Evolutionary conservation across 2,888 invertebrate genomes (phyloP), one percentile per base, ranked within the genome.

Genomic region (Phyllotreta cruciferae): DNA sequence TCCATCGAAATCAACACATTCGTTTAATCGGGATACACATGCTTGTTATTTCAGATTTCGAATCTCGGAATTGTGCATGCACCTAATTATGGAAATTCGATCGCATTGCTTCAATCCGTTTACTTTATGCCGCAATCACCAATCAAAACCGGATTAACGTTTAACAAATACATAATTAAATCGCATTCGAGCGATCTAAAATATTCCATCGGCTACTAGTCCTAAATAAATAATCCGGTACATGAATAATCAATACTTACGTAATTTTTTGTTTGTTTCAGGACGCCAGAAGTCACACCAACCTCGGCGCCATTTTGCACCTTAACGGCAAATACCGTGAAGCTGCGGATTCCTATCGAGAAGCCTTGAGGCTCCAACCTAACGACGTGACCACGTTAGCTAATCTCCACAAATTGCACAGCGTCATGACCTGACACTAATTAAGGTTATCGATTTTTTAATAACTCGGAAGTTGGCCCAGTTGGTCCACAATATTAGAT

Each of bases 221-320:
- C 38, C 41, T 63, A 57, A 57, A 24, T 24, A 24, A 24, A 24
- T 24, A 24, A 24, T 24, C 24, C 24, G 24, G 24, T 24, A 24
- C 24, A 24, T 24, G 24, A 24, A 24, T 24, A 24, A 24, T 24
- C 24, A 24, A 24, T 3, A 24, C 4, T 1, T 24, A 24, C 24
- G 4, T 24, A 24, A 24, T 24, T 24, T 24, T 63, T 64, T 60
- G 69, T 72, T 67, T 68, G 66, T 80, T 79, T 13, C 75, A 94
- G 89, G 93, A 95, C 77, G 91, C 96, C 0, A 88, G 93, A 70
- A 92, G 94, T 63, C 94, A 96, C 82, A 94, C 96, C 75, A 97
- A 98, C 81, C 86, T 96, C 61, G 98, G 97, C 24, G 97, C 97
- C 62, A 97, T 98, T 78, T 85, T 96, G 63, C 97, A 98, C 83